Evolutionary conservation across 2,113 vertebrate species (phyloP).

Genomic region (Tyrannus savana): DNA sequence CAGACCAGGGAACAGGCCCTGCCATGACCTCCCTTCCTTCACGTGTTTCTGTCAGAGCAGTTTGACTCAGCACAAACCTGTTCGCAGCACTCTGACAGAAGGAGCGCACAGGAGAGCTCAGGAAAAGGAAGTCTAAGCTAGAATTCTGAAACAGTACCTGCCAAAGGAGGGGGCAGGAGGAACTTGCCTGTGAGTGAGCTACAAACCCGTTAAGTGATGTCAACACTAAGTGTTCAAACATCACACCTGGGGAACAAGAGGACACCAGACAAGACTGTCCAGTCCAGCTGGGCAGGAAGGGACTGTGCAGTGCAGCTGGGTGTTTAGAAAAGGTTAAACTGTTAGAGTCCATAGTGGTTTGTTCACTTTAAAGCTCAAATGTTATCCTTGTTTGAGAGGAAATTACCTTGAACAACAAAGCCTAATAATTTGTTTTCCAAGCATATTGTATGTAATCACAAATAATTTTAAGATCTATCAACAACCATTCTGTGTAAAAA

Average conservation of each 20-base stretch:
- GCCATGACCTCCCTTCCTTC: neutral
- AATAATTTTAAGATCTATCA: neutral
- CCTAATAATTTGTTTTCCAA: neutral
- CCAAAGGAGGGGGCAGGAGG: rapidly evolving
- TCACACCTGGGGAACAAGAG: neutral
- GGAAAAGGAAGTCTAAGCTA: neutral
- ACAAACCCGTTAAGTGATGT: rapidly evolving
- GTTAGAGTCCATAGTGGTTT: neutral
- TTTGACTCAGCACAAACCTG: rapidly evolving
- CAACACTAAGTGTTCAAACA: rapidly evolving
- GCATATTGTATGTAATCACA: neutral
- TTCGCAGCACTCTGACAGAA: neutral
- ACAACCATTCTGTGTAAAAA: neutral
- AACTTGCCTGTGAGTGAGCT: rapidly evolving
- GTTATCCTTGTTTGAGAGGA: neutral
- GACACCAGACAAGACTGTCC: rapidly evolving
- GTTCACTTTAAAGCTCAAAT: neutral
- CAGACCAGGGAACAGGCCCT: neutral
- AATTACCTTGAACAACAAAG: neutral
- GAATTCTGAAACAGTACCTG: no score
- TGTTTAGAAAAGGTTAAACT: neutral
- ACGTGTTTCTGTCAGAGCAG: rapidly evolving
- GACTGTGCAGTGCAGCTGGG: neutral
- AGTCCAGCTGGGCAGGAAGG: neutral
- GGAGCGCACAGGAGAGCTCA: rapidly evolving